Conservation (phyloP, 2,888 invertebrate genomes). For the Tuta absoluta region DNA sequence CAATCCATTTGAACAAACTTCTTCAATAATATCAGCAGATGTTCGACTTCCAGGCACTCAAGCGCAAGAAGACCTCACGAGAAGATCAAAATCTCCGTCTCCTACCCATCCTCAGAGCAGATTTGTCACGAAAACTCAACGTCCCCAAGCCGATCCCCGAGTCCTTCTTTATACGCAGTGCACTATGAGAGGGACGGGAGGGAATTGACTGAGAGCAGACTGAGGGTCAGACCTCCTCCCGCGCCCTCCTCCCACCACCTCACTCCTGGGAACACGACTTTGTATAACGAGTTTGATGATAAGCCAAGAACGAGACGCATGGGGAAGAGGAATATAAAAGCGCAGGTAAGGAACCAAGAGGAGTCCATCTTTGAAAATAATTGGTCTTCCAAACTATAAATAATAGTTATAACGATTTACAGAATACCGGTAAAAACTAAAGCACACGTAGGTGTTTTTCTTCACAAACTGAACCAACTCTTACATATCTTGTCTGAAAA, state of each 20-base stretch:
- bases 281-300: conserved; percentile 74
- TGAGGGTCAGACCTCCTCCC: conserved; percentile 78
- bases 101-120: conserved; percentile 90
- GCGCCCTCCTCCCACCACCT: conserved; percentile 71
- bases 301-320: conserved; percentile 84
- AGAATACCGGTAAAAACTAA: too few relatives aligned
- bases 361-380: not conserved
- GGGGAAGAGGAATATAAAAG: conserved; percentile 94
- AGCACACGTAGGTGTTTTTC: too few relatives aligned
- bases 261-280: conserved; percentile 61
- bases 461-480: too few relatives aligned
- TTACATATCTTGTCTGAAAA: too few relatives aligned
- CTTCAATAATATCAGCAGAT: conserved; percentile 12
- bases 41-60: conserved; percentile 73
- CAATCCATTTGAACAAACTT: not conserved
- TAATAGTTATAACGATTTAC: too few relatives aligned
- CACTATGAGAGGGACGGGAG: conserved; percentile 86
- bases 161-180: conserved; percentile 83
- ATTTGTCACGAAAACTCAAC: conserved; percentile 75
- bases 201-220: conserved; percentile 82
- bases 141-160: conserved; percentile 66
- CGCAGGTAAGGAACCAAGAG: conserved; percentile 82
- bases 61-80: conserved; percentile 85
- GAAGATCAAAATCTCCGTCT: conserved; percentile 92
- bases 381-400: not conserved